Base-by-base conservation (phyloP, 2,888 invertebrate genomes). In the Clivina fossor region DNA sequence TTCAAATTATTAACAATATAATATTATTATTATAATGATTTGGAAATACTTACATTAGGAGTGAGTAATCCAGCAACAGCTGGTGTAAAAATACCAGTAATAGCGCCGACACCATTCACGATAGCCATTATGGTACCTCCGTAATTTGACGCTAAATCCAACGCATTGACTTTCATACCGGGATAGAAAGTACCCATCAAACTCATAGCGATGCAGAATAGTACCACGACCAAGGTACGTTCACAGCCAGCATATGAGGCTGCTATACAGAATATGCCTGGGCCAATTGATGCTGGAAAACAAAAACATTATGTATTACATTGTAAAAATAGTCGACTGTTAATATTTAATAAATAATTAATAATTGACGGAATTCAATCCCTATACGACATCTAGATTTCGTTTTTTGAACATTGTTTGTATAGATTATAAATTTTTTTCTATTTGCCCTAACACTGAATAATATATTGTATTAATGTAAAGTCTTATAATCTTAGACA, bases 141-240 rank as follows among this genome's bases (percentile, higher is more conserved):
- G 62, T 79, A 83, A 65, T 84, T 84, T 0, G 82, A 81, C 1
- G 81, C 79, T 19, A 84, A 74, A 64, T 84, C 84, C 69, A 84
- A 75, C 2, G 81, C 79, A 68, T 84, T 84, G 50, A 84, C 82
- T 69, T 84, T 82, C 65, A 84, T 79, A 56, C 82, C 82, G 63
- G 84, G 82, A 65, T 85, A 86, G 69, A 82, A 86, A 1, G 83
- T 80, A 1, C 84, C 86, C 84, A 85, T 85, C 58, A 83, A 79
- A 26, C 80, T 80, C 82, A 84, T 80, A 22, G 77, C 80, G 22
- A 80, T 68, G 47, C 83, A 80, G 67, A 84, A 82, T 55, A 82
- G 71, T 33, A 78, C 76, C 4, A 83, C 78, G 41, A 77, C 67
- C 58, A 71, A 64, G 13, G 69, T 37, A 9, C 77, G 68, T 63